Percentiles rank a stretch among this genome's conserved stretches.
Conservation (phyloP, 2,797 vertebrate species). For the Myripristis jacobus region DNA sequence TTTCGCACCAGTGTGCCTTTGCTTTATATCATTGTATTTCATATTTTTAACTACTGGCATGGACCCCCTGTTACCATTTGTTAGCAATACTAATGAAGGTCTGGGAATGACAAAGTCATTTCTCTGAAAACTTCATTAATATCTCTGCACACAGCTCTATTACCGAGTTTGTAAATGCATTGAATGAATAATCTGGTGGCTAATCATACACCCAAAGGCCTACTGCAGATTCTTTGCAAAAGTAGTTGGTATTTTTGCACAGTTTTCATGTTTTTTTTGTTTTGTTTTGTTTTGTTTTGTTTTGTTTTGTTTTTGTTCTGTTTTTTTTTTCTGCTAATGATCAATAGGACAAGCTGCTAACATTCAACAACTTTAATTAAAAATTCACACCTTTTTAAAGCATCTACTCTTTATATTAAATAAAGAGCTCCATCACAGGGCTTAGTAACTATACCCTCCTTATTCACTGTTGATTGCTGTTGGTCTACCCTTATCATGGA, state of each 20-base stretch:
- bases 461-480: slow-evolving; percentile 39
- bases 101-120: background rate
- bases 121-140: background rate
- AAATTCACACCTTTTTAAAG: slow-evolving; percentile 10
- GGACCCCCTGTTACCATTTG: background rate
- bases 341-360: background rate
- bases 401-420: slow-evolving; percentile 21
- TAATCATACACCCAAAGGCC: too few relatives aligned
- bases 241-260: too few relatives aligned
- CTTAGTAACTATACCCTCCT: slow-evolving; percentile 5
- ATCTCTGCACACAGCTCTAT: background rate
- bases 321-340: background rate
- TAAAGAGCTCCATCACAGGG: slow-evolving; percentile 7
- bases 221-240: too few relatives aligned
- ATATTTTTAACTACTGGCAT: background rate
- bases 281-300: too few relatives aligned
- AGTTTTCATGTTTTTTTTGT: too few relatives aligned
- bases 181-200: too few relatives aligned
- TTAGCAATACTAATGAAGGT: background rate
- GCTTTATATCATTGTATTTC: background rate
- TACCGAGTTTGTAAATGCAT: too few relatives aligned
- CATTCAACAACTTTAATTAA: background rate
- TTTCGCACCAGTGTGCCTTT: too few relatives aligned
- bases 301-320: too few relatives aligned
- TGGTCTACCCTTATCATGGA: slow-evolving; percentile 47